Base-by-base conservation (phyloP, 2,797 vertebrate species). In the Brachymystax lenok region DNA sequence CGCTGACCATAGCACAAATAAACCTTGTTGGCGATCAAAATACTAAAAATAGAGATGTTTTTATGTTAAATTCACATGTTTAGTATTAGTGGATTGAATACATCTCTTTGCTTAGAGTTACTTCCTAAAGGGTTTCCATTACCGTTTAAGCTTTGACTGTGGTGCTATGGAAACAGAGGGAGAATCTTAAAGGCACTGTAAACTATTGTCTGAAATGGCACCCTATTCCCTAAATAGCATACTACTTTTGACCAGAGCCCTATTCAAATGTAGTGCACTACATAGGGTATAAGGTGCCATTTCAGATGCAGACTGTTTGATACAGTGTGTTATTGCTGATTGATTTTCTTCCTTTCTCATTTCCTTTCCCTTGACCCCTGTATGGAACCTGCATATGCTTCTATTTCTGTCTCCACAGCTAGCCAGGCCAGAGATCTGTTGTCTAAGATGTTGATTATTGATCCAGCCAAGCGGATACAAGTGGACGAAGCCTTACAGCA, bases 401-500 rank as follows among this genome's bases (percentile, higher is more conserved):
- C 50, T 35, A 56, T 46, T 10, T 88, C 87, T 69, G 52, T 78
- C 85, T 80, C 85, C 94, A 80, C 92, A 99, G 98, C 98, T 72
- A 99, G 98, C 90, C 98, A 99, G 95, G 98, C 98, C 92, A 95
- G 98, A 94, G 98, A 99, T 89, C 95, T 99, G 87, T 91, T 99
- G 91, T 99, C 98, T 75, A 99, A 98, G 95, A 99, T 99, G 98
- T 90, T 99, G 86, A 98, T 99, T 89, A 99, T 99, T 78, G 98
- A 99, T 78, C 98, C 98, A 0, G 94, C 97, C 28, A 99, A 99
- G 81, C 93, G 98, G 91, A 99, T 99, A 96, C 99, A 98, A 2
- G 98, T 99, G 94, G 98, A 99, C 3, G 98, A 99, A 73, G 98
- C 98, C 86, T 95, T 99, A 86, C 98, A 99, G 93, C 98, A 99